A percentile compares a stretch with the other conserved stretches of the same genome.
Evolutionary conservation across 2,888 invertebrate species (phyloP).

Genomic region (Cephus spinipes): DNA sequence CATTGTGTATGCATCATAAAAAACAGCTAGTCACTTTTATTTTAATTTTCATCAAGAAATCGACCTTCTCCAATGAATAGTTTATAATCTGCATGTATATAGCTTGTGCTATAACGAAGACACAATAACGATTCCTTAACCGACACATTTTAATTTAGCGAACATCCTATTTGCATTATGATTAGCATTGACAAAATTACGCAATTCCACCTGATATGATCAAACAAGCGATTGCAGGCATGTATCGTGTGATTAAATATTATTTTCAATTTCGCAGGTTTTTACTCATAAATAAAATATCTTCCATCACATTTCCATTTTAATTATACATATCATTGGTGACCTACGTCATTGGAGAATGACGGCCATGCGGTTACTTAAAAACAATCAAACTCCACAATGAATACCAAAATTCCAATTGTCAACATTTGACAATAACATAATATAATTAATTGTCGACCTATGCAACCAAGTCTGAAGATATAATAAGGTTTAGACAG

Average conservation of each 20-base stretch:
- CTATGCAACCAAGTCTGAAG: neutral
- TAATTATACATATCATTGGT: neutral
- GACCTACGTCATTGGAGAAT: neutral
- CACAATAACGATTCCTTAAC: neutral
- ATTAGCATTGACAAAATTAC: neutral
- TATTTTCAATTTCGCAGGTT: neutral
- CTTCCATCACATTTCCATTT: neutral
- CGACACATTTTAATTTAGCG: neutral
- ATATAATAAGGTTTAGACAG: neutral
- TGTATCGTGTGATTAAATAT: neutral
- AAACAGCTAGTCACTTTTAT: neutral
- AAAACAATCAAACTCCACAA: neutral
- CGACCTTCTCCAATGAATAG: neutral
- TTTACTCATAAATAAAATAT: neutral
- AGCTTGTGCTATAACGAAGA: neutral
- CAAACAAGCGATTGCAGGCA: neutral
- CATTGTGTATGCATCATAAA: too few species aligned
- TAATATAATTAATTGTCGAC: neutral
- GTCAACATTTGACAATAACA: neutral
- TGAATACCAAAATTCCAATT: neutral
- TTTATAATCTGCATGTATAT: neutral
- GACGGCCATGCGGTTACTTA: neutral
- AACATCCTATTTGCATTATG: neutral
- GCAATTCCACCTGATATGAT: neutral
- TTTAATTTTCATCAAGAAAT: neutral